Base-by-base conservation (phyloP, 1,140 invertebrate genomes). In the Bombus picipes region DNA sequence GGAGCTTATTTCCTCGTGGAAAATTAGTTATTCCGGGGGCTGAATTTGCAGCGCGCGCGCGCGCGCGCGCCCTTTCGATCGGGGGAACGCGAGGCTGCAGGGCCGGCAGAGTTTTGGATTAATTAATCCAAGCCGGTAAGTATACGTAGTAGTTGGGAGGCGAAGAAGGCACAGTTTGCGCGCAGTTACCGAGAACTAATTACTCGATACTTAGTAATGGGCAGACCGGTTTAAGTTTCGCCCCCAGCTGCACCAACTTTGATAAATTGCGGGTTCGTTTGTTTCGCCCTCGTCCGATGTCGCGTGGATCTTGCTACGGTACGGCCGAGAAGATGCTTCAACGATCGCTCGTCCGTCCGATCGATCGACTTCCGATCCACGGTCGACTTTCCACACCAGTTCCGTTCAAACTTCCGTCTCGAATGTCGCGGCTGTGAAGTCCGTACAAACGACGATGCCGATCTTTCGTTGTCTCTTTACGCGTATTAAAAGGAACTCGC, bases 121-220 rank as follows among this genome's bases (percentile, higher is more conserved):
- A 89, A 89, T 89, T 89, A 89, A 89, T 89, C 83, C 73, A 68
- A 68, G 43, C n/a, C n/a, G 32, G 3, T 68, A 8, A 32, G 34
- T 68, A 66, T 66, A 66, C n/a, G 12, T 32, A 12, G 9, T 37
- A 34, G 62, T 25, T 72, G 57, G n/a, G 66, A 62, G 82, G 68
- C 72, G 77, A 88, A 89, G 83, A 89, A 81, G 88, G 85, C 62
- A 79, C 84, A 68, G 83, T 62, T 81, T 81, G 82, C 85, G 83
- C 78, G 34, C 74, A 80, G 65, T 53, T 70, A 80, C 68, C 76
- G 53, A 13, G 74, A 90, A 90, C 89, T 90, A 89, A 90, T 90
- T 90, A 90, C 89, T 89, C 86, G 82, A 89, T 90, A 82, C 88
- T 74, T 59, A 43, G 76, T 71, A 85, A 90, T 71, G 74, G 78